Evolutionary conservation across 1,140 invertebrate genomes (phyloP), one percentile per base, ranked within the genome.

Genomic region (Tetraneura akinire): DNA sequence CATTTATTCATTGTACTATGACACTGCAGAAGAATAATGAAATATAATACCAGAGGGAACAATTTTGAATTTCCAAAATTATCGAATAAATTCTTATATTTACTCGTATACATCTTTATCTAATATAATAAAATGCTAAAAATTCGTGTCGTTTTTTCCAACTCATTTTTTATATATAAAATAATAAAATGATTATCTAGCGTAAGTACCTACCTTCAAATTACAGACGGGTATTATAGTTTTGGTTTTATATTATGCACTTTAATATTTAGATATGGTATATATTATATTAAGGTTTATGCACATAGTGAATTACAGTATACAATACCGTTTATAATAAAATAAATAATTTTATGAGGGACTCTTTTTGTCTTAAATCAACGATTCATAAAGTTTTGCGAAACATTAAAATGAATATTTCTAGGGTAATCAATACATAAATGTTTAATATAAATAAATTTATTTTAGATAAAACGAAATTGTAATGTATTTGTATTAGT

Each of bases 11-110:
- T 16, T 8, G 0, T 26, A 16, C 3, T 37, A 37, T 37, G 32
- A 37, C 32, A 37, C 32, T 37, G 60, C 21, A 70, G 18, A 70
- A 49, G 47, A 70, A 47, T 70, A 70, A 70, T 49, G 66, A 70
- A 47, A 70, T 29, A 70, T 47, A 70, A 18, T 21, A 47, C 66
- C 14, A 21, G 4, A 18, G 66, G 42, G 66, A 70, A 70, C 66
- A 70, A 70, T 70, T 70, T 47, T 21, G 18, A 64, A 21, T 37
- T 37, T 64, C 18, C 62, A 18, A 37, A 64, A 64, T 64, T 64
- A 37, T 37, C n/a, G n/a, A n/a, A n/a, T n/a, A n/a, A n/a, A n/a
- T n/a, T n/a, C n/a, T n/a, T n/a, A n/a, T n/a, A n/a, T n/a, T n/a
- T n/a, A n/a, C n/a, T n/a, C n/a, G 32, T 37, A 64, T 37, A 37